Evolutionary conservation across 2,888 invertebrate species (phyloP).

Genomic region (Caradrina clavipalpis): DNA sequence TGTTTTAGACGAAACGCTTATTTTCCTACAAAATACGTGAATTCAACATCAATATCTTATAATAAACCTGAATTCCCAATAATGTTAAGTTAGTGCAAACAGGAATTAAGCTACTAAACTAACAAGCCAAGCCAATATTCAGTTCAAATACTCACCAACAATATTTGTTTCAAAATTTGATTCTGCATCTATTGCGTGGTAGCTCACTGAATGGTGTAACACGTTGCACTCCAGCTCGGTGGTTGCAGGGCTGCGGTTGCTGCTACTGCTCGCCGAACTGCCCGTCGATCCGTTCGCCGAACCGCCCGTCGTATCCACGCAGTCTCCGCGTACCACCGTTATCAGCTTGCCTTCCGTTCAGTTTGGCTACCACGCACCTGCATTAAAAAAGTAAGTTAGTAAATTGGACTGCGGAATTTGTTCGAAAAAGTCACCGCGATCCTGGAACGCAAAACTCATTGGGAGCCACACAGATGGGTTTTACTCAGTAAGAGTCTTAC

Average conservation of each 20-base stretch:
- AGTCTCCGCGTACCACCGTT: conserved; percentile 17
- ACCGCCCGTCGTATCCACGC: conserved; percentile 13
- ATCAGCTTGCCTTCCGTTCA: conserved; percentile 13
- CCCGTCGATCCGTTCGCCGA: conserved; percentile 15
- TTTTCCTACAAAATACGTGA: no score
- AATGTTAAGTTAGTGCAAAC: background rate
- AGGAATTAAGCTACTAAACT: background rate
- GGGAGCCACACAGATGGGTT: no score
- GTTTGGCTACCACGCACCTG: conserved; percentile 22
- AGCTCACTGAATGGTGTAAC: conserved; percentile 19
- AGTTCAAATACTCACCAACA: conserved; percentile 28
- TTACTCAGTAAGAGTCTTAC: no score
- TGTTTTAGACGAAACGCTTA: no score
- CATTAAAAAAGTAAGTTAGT: background rate
- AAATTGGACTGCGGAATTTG: no score
- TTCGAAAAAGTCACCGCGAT: no score
- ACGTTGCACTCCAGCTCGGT: conserved; percentile 14
- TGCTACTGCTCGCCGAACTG: conserved; percentile 28
- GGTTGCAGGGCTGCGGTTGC: conserved; percentile 14
- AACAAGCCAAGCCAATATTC: background rate
- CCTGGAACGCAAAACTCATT: no score
- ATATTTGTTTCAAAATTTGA: background rate
- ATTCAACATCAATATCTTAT: no score
- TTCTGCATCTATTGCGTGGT: conserved; percentile 6
- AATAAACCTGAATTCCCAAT: no score